Evolutionary conservation across 2,888 invertebrate genomes (phyloP), one percentile per base, ranked within the genome.

Genomic region (Rhodophaea formosa): DNA sequence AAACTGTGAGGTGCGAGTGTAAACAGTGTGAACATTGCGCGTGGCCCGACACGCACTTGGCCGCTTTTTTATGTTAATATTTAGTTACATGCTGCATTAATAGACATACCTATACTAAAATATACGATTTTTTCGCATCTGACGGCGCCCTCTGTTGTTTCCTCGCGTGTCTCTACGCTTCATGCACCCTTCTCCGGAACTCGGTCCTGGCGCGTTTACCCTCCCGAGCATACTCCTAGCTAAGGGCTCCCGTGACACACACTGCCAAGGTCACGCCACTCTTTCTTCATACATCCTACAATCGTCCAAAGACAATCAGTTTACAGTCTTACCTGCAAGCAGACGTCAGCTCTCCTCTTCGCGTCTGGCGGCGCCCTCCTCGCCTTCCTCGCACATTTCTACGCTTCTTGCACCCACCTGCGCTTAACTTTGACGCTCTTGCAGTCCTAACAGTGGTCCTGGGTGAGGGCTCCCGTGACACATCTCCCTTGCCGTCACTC

Each of bases 391-490:
- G 98, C 97, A 66, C 98, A 92, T 53, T 97, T 92, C 69, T 98
- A 92, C 7, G 98, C 98, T 77, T 98, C 98, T 51, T 97, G 96
- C 56, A 97, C 96, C 47, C 97, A 94, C 75, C 98, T 96, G 80
- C 98, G 92, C 80, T 98, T 98, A 7, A 96, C 93, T 71, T 97
- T 94, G n/a, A 97, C 97, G 68, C 97, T 94, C 88, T 98, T 98
- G 87, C 97, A 97, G 86, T 99, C 98, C 7, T 89, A 77, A 32
- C 90, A 89, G 61, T 91, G 90, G 43, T 91, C 91, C 55, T 89
- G 82, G 16, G 84, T 73, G 1, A 90, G 71, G 1, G 89, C 88
- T 17, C 88, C 89, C 0, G 77, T 69, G 0, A 72, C 67, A 59
- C 79, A 76, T 0, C 75, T 69, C 12, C 82, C 79, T 59, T 80